Evolutionary conservation across 2,888 invertebrate genomes (phyloP), one percentile per base, ranked within the genome.

Genomic region (Ferrisia virgata): DNA sequence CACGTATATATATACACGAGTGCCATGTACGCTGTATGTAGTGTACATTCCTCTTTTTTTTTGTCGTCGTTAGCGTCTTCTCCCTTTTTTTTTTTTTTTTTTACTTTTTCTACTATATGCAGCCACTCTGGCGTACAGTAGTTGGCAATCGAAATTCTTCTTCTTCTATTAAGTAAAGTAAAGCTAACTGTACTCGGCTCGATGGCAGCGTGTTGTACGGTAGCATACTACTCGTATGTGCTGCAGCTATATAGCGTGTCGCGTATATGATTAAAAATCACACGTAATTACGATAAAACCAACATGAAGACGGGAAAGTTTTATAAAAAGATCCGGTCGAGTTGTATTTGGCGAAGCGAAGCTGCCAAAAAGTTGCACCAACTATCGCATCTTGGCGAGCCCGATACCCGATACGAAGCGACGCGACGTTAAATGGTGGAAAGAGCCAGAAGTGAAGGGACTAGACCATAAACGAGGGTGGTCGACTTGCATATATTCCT

Each of bases 231-330:
- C 64, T 25, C 28, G n/a, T 58, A 22, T 58, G 11, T 58, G 43
- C 58, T n/a, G 58, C 58, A 6, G n/a, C n/a, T n/a, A n/a, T n/a
- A 22, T 58, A 9, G 64, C 64, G 28, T 64, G 47, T 47, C 25
- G 28, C 28, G 28, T 64, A 28, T 28, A 72, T 72, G 33, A 72
- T 72, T 72, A 72, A 72, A 72, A 72, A 72, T 72, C 72, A 33
- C 33, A 33, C 36, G 33, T 33, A 31, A 72, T 72, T 72, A 72
- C 72, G 72, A 31, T 33, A 72, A 72, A 31, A 33, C 72, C 72
- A 72, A 72, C 72, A 33, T 72, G 72, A 72, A 39, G 53, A 53
- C 53, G n/a, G 58, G 28, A 72, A 72, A 72, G 72, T 72, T 72
- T 72, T 18, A n/a, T n/a, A 47, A 64, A 64, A 64, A 64, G 58